phyloP scores from a whole-genome alignment of 1,140 invertebrate species.

The Drosophila pectinifera region DNA sequence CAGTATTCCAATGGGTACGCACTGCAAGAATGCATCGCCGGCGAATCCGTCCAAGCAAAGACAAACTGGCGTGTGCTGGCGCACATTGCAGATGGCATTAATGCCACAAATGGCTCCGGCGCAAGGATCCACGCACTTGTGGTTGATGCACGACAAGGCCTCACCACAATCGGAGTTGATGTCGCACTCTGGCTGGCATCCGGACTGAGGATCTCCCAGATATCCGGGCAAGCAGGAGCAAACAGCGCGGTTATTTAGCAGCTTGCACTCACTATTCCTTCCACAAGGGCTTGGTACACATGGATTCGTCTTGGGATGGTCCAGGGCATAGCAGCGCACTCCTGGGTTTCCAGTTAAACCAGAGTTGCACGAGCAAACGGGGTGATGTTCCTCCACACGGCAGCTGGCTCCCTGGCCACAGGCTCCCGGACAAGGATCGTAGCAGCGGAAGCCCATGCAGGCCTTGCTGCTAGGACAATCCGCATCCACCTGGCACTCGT shows the following conservation, averaged over 20 bases:
- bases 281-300: slow-evolving; percentile 92
- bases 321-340: slow-evolving; percentile 88
- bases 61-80: slow-evolving; percentile 91
- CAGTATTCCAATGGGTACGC: slow-evolving; percentile 87
- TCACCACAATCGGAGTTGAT: slow-evolving; percentile 91
- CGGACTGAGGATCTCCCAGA: slow-evolving; percentile 89
- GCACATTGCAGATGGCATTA: slow-evolving; percentile 90
- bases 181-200: slow-evolving; percentile 91
- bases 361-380: slow-evolving; percentile 90
- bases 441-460: slow-evolving; percentile 91
- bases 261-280: slow-evolving; percentile 91
- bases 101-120: slow-evolving; percentile 90
- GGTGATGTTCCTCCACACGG: slow-evolving; percentile 90
- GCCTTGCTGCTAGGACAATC: slow-evolving; percentile 90
- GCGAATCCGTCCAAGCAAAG: slow-evolving; percentile 90
- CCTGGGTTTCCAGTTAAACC: slow-evolving; percentile 91
- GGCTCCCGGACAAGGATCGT: slow-evolving; percentile 92
- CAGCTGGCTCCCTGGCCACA: slow-evolving; percentile 91
- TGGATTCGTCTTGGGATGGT: slow-evolving; percentile 86
- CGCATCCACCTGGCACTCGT: slow-evolving; percentile 91
- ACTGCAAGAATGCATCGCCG: slow-evolving; percentile 92
- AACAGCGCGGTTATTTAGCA: slow-evolving; percentile 88
- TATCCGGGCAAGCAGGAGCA: slow-evolving; percentile 91
- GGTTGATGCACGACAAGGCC: slow-evolving; percentile 91
- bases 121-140: slow-evolving; percentile 92